Percentiles rank a stretch among this genome's conserved stretches.
phyloP scores from a whole-genome alignment of 2,113 vertebrate species.

The Argyrosomus japonicus region DNA sequence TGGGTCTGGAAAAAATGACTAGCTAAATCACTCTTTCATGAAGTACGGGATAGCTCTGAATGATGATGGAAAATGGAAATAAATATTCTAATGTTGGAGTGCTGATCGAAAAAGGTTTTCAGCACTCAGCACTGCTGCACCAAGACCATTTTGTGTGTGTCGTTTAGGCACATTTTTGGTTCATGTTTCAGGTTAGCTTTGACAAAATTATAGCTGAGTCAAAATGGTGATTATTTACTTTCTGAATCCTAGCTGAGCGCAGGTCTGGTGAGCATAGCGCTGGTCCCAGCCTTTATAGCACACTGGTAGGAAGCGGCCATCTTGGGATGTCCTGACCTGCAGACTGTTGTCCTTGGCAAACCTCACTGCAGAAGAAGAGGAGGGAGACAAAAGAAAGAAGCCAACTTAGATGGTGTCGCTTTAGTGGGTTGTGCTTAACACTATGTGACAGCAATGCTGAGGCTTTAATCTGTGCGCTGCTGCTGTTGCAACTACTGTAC shows the following conservation, averaged over 20 bases:
- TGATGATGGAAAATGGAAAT: neutral
- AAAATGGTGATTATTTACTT: slow-evolving; percentile 52
- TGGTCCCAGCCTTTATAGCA: slow-evolving; percentile 72
- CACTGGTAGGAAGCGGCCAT: slow-evolving; percentile 77
- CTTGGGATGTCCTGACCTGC: slow-evolving; percentile 68
- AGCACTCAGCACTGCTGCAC: neutral
- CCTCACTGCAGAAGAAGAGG: slow-evolving; percentile 66
- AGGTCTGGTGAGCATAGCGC: slow-evolving; percentile 63
- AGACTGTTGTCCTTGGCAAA: slow-evolving; percentile 57
- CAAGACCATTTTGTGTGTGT: neutral
- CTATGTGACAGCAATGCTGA: neutral
- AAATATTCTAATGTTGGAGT: neutral
- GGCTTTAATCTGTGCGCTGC: neutral
- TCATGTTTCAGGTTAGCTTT: neutral
- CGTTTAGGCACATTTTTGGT: neutral
- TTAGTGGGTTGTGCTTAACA: neutral
- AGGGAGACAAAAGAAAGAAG: slow-evolving; percentile 8
- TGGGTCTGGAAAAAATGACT: neutral
- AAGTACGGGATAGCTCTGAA: neutral
- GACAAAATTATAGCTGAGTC: neutral
- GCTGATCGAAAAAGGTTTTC: neutral
- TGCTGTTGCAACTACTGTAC: neutral
- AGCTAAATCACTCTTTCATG: slow-evolving; percentile 5
- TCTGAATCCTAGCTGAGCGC: slow-evolving; percentile 76
- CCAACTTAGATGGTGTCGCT: neutral